phyloP scores from a whole-genome alignment of 2,888 invertebrate species.

The Orthonevra nobilis region DNA sequence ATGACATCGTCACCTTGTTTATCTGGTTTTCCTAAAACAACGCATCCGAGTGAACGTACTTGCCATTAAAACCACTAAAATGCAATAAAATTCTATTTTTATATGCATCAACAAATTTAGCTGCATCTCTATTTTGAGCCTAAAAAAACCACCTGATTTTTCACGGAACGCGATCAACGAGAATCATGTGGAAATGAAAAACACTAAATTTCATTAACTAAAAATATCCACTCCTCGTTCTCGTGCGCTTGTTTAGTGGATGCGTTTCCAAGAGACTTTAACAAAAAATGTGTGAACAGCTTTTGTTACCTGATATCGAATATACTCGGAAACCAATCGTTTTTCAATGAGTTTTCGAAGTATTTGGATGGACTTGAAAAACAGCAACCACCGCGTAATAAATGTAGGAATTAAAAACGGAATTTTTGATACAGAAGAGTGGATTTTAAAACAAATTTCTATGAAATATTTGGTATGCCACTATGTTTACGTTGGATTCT shows the following conservation, averaged over 20 bases:
- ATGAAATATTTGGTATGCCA: too few species aligned
- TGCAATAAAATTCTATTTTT: slow-evolving; percentile 46
- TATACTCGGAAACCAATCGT: too few species aligned
- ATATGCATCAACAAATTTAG: slow-evolving; percentile 53
- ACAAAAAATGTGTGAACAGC: too few species aligned
- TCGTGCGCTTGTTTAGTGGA: too few species aligned
- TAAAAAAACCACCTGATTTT: slow-evolving; percentile 63
- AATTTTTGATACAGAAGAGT: too few species aligned
- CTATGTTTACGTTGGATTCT: too few species aligned
- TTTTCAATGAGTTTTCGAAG: too few species aligned
- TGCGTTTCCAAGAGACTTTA: neutral
- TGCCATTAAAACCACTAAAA: slow-evolving; percentile 16
- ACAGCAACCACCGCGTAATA: too few species aligned
- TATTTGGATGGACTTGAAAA: too few species aligned
- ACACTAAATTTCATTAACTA: slow-evolving; percentile 38
- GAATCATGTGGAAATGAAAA: slow-evolving; percentile 66
- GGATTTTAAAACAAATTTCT: too few species aligned
- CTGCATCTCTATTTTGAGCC: slow-evolving; percentile 55
- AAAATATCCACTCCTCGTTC: slow-evolving; percentile 15
- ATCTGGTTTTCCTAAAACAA: slow-evolving; percentile 28
- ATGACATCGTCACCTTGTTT: slow-evolving; percentile 47
- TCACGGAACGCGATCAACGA: slow-evolving; percentile 43
- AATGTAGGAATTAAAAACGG: too few species aligned
- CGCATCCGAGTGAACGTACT: slow-evolving; percentile 22
- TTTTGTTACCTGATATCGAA: too few species aligned